phyloP scores from a whole-genome alignment of 2,888 invertebrate genomes.

The Noctua pronuba region DNA sequence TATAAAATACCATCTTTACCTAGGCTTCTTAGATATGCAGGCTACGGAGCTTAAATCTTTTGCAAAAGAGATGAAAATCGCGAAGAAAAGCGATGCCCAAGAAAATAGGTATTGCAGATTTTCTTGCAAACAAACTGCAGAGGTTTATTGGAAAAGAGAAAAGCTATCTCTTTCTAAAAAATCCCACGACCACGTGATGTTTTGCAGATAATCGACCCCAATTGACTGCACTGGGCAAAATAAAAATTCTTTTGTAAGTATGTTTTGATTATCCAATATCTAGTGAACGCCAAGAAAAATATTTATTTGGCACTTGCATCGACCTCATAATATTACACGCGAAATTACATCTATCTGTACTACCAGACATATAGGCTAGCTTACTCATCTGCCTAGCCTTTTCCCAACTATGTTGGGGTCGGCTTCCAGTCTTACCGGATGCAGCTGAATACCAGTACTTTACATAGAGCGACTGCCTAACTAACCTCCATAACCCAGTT shows the following conservation, averaged over 20 bases:
- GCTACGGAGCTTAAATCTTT: no score
- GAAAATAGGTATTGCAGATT: background rate
- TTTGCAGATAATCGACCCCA: background rate
- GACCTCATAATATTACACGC: background rate
- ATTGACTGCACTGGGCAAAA: background rate
- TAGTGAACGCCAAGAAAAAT: slow-evolving; percentile 33
- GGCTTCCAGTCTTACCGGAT: no score
- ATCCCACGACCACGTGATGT: no score
- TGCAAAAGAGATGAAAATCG: background rate
- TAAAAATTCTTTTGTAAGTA: slow-evolving; percentile 1
- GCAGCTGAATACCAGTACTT: no score
- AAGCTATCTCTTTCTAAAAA: background rate
- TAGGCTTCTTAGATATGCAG: background rate
- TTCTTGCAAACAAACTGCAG: background rate
- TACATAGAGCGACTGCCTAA: no score
- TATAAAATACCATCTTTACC: background rate
- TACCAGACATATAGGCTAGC: background rate
- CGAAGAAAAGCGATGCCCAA: background rate
- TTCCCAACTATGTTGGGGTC: no score
- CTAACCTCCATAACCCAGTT: no score
- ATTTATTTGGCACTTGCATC: slow-evolving; percentile 32
- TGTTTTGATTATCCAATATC: background rate
- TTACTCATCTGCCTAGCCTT: no score
- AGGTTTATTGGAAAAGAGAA: background rate
- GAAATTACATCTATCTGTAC: slow-evolving; percentile 16